Conservation (phyloP, 37 sponge, comb jelly and placozoan genomes). For the Hexactinellida sp. region DNA sequence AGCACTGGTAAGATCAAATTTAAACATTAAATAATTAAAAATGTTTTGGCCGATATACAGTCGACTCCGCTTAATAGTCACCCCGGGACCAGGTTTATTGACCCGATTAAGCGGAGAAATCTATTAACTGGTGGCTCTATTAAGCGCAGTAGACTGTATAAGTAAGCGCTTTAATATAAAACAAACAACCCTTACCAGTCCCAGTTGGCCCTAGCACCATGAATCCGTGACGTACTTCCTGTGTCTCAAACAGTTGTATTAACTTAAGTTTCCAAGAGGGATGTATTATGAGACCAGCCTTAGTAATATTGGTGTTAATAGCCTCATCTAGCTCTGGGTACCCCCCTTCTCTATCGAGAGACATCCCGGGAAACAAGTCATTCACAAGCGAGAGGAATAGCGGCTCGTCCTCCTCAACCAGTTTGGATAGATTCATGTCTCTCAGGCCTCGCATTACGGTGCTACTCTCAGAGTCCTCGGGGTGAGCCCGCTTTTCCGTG, state of each 20-base stretch:
- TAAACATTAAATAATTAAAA: too few species aligned
- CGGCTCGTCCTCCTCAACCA: conserved; percentile 97
- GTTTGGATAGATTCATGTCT: conserved; percentile 96
- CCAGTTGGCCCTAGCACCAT: conserved; percentile 98
- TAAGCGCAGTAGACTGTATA: too few species aligned
- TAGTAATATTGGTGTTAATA: conserved; percentile 45
- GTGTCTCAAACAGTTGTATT: conserved; percentile 93
- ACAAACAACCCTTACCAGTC: conserved; percentile 62
- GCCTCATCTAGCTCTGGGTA: conserved; percentile 94
- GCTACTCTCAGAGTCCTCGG: conserved; percentile 78
- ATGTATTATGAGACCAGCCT: conserved; percentile 68
- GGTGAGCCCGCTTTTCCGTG: conserved; percentile 65
- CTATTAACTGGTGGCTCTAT: too few species aligned
- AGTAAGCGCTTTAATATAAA: too few species aligned
- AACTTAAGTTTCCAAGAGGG: conserved; percentile 90
- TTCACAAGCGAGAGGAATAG: conserved; percentile 84
- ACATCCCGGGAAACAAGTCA: conserved; percentile 91
- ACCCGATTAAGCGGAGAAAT: too few species aligned
- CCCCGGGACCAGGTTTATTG: too few species aligned
- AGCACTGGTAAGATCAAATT: too few species aligned
- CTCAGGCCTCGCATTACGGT: conserved; percentile 94
- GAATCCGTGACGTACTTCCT: conserved; percentile 94
- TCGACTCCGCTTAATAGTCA: too few species aligned
- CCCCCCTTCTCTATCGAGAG: conserved; percentile 83
- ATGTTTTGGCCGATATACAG: too few species aligned